phyloP scores from a whole-genome alignment of 2,797 vertebrate genomes.

The Poecilia velifera region DNA sequence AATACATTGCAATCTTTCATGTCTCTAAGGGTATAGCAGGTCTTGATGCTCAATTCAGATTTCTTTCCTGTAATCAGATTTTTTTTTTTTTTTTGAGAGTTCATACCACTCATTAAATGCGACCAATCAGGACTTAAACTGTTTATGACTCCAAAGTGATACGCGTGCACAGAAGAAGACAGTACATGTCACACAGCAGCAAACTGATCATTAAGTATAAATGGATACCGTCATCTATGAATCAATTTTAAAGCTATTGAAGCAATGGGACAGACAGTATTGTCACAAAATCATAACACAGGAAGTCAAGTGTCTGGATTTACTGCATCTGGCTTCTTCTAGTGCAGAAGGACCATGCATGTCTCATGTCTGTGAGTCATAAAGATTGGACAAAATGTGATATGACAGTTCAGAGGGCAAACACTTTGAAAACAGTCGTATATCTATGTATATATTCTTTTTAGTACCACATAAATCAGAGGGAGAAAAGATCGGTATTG shows the following conservation, averaged over 20 bases:
- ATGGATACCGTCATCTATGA: background rate
- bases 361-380: background rate
- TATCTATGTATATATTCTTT: background rate
- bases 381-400: background rate
- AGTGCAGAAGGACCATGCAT: background rate
- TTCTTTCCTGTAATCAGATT: background rate
- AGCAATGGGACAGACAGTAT: background rate
- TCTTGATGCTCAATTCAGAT: no score
- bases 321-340: background rate
- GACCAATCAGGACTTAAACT: background rate
- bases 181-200: background rate
- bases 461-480: background rate
- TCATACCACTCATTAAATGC: background rate
- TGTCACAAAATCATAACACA: background rate
- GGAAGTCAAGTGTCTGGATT: background rate
- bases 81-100: background rate
- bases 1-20: background rate
- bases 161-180: background rate
- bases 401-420: background rate
- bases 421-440: background rate
- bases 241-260: background rate
- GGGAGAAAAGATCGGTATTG: background rate
- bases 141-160: background rate
- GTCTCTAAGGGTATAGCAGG: background rate
- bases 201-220: background rate